phyloP scores from a whole-genome alignment of 2,888 invertebrate genomes.

The Sarcophaga subvicina region DNA sequence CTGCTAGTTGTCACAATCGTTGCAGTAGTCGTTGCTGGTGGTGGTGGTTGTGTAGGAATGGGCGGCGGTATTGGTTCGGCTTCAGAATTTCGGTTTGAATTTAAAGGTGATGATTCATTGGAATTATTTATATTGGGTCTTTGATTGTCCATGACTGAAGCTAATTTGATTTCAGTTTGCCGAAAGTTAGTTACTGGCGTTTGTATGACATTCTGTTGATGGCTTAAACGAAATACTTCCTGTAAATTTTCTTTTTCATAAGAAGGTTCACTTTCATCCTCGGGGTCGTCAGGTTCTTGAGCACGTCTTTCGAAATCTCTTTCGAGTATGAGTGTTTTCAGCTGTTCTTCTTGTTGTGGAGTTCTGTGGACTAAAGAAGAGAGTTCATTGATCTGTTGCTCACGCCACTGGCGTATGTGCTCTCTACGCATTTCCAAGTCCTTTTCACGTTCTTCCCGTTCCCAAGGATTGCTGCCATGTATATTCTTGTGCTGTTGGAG shows the following conservation, averaged over 20 bases:
- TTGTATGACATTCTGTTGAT: constrained; percentile 81
- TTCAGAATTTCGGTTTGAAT: constrained; percentile 70
- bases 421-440: constrained; percentile 87
- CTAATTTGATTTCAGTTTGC: constrained; percentile 80
- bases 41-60: constrained; percentile 59
- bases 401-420: constrained; percentile 90
- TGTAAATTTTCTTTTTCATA: constrained; percentile 82
- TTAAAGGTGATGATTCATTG: constrained; percentile 76
- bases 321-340: constrained; percentile 94
- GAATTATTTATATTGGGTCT: constrained; percentile 59
- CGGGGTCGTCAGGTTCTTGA: constrained; percentile 88
- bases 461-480: constrained; percentile 91
- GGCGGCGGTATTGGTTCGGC: constrained; percentile 65
- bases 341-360: constrained; percentile 92
- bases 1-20: constrained; percentile 68
- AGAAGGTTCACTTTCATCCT: constrained; percentile 85
- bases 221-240: constrained; percentile 83
- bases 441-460: constrained; percentile 94
- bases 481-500: constrained; percentile 73
- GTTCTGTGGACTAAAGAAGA: constrained; percentile 87
- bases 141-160: constrained; percentile 72
- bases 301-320: constrained; percentile 96
- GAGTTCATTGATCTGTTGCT: constrained; percentile 93
- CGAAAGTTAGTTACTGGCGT: constrained; percentile 81
- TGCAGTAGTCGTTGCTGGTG: constrained; percentile 13